Evolutionary conservation across 92 coral and sea anemone species (phyloP), one percentile per base, ranked within the genome.

Genomic region (Epizoanthus rinbou): DNA sequence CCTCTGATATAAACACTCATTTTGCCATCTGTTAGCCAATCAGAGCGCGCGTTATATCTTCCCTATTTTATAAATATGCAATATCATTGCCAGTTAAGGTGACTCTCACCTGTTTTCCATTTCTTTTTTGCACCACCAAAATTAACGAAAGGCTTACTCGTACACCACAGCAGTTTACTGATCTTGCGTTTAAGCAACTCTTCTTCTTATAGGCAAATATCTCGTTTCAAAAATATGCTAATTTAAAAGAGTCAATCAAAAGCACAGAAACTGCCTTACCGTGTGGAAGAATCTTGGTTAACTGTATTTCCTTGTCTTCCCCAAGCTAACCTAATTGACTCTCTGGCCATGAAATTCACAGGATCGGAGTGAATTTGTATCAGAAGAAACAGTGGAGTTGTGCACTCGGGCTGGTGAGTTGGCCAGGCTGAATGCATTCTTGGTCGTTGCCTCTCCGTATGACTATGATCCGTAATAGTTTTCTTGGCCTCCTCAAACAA

Each of bases 311-410:
- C 28, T 23, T 14, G 69, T 64, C 69, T 64, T 64, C 87, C 90
- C 90, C 90, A 87, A 17, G 90, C 39, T 19, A 87, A 39, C n/a
- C 90, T 65, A 21, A 87, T 82, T 4, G 87, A 81, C 33, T 87
- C 59, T 69, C 90, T 72, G 14, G 79, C 85, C 63, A 82, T 59
- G 45, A 82, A 82, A 24, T 79, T 75, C 1, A 68, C 39, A 21
- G 90, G 90, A 23, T 41, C 31, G 60, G 90, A 82, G 52, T 87
- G 90, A 24, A 87, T 86, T 64, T 87, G 86, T 52, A 87, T 87
- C 2, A 82, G 56, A 22, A 82, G 82, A 65, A 82, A 82, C 17
- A 75, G 84, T 25, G 56, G 23, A 17, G 35, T 37, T 19, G 57
- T 17, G 25, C 94, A 91, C 37, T 88, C 33, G 18, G 76, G 5